phyloP scores from a whole-genome alignment of 2,888 invertebrate species.

The Caenorhabditis doughertyi region DNA sequence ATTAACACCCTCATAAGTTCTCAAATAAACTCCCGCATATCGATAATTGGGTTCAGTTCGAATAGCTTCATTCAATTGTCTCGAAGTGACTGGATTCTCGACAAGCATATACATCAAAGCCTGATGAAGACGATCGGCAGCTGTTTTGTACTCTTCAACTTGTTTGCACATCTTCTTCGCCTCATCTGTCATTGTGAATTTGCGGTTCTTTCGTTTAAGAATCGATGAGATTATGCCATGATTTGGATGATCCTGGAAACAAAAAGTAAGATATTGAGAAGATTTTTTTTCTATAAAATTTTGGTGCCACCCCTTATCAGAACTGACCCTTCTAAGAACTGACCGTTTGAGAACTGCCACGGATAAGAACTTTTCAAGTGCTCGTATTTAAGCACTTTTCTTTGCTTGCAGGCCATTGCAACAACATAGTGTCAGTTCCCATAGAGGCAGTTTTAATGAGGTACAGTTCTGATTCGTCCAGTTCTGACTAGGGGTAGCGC shows the following conservation, averaged over 20 bases:
- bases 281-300: too few relatives aligned
- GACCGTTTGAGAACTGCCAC: too few relatives aligned
- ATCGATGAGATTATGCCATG: conserved; percentile 45
- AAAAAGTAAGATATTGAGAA: not conserved
- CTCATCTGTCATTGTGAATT: conserved; percentile 43
- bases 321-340: too few relatives aligned
- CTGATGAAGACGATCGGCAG: conserved; percentile 42
- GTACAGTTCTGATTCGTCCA: too few relatives aligned
- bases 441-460: too few relatives aligned
- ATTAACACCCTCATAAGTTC: conserved; percentile 33
- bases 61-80: not conserved
- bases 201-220: conserved; percentile 40
- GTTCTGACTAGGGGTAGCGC: too few relatives aligned
- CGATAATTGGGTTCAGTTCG: conserved; percentile 18
- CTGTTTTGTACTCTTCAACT: conserved; percentile 46
- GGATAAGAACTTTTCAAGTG: too few relatives aligned
- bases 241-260: conserved; percentile 44
- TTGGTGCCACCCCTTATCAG: too few relatives aligned
- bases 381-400: too few relatives aligned
- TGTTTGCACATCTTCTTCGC: conserved; percentile 34
- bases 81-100: conserved; percentile 31
- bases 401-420: too few relatives aligned
- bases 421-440: too few relatives aligned
- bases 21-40: conserved; percentile 22
- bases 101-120: conserved; percentile 44